Base-by-base conservation (phyloP, 1,140 invertebrate species). In the Hypothenemus hampei region DNA sequence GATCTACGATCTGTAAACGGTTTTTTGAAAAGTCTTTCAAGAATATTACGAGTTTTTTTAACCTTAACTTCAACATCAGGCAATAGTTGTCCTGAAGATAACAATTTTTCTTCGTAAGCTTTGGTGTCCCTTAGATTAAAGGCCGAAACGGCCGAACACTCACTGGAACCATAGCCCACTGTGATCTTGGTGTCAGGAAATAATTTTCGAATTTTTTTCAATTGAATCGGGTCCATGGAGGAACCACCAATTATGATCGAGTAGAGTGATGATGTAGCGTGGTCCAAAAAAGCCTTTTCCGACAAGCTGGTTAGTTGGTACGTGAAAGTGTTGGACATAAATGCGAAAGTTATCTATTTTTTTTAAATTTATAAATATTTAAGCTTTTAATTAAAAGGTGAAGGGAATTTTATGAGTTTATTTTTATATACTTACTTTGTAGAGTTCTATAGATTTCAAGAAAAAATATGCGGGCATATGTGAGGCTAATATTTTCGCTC, bases 1-100 rank as follows among this genome's bases (percentile, higher is more conserved):
- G 63, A 68, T 86, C 80, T 41, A 83, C 61, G 0, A 84, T 76
- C 78, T 67, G 18, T 5, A 65, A 60, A 50, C 26, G 8, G 26
- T 13, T 1, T 2, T 8, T 31, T 31, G 13, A 11, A 11, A 31
- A 13, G 26, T 8, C 26, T 13, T 31, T 31, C 13, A n/a, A n/a
- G n/a, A n/a, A n/a, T n/a, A n/a, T n/a, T n/a, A n/a, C n/a, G 11
- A 13, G 7, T 7, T 37, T 6, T 21, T 7, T 19, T 64, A 61
- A 74, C 73, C 65, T 76, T 76, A 5, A 69, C 37, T 23, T 70
- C 67, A 13, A 61, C 63, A 49, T 73, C 74, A 5, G 50, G 23
- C 24, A 63, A 43, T 22, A 71, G 37, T 64, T 48, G 67, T 6
- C 74, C 74, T 0, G 71, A 65, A 43, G 70, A 70, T 18, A 67